These are phyloP conservation scores for Apaloderma vittatum DNA, from an alignment of 2,113 vertebrate species.

Conservation along the genomic window DNA sequence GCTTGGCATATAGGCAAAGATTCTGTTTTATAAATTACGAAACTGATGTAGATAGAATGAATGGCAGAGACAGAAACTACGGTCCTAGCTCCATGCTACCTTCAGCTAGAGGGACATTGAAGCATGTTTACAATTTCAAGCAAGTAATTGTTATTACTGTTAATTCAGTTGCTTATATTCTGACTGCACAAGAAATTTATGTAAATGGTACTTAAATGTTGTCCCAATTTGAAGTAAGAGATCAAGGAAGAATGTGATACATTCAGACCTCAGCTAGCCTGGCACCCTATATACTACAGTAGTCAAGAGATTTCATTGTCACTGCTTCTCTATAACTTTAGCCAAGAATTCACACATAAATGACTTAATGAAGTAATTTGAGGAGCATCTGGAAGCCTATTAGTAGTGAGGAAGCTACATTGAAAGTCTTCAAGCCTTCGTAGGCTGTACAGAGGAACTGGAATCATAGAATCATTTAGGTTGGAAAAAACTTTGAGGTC, in stretches of 20 bases:
- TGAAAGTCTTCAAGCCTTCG: neutral
- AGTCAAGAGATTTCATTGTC: neutral
- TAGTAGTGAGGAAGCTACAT: neutral
- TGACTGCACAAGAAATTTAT: neutral
- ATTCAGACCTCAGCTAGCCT: neutral
- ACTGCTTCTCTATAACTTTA: neutral
- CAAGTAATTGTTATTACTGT: neutral
- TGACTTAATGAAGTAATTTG: neutral
- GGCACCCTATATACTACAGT: fast-evolving
- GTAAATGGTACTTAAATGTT: neutral
- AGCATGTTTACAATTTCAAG: neutral
- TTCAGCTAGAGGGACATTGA: neutral
- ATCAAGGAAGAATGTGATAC: fast-evolving
- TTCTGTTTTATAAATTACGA: neutral
- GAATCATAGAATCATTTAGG: neutral
- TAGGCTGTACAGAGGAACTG: neutral
- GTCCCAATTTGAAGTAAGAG: neutral
- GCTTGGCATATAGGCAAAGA: neutral
- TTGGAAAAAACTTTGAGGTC: neutral
- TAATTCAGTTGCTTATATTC: neutral
- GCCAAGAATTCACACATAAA: neutral
- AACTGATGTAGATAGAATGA: neutral
- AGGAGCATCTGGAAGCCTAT: neutral
- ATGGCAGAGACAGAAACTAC: neutral
- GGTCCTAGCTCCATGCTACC: neutral